A percentile compares a stretch with the other conserved stretches of the same genome.
Evolutionary conservation across 2,888 invertebrate genomes (phyloP).

Genomic region (Callyntrura sp.): DNA sequence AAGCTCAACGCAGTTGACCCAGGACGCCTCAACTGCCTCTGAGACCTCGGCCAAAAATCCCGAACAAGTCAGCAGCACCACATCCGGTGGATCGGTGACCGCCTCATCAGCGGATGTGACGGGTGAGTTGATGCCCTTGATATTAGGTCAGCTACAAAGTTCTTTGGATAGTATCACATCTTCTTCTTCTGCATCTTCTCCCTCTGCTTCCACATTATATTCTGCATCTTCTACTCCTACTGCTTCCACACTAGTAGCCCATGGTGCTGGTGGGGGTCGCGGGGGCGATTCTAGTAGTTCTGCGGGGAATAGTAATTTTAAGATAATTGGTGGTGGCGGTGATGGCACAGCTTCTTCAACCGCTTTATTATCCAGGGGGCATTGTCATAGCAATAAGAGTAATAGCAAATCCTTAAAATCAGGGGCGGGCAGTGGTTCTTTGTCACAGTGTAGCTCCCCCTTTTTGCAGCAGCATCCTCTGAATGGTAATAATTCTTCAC

Average conservation of each 20-base stretch:
- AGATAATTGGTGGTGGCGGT: slow-evolving; percentile 69
- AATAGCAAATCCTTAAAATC: background rate
- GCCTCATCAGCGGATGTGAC: slow-evolving; percentile 77
- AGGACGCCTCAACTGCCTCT: slow-evolving; percentile 61
- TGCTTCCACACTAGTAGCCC: background rate
- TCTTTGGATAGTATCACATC: slow-evolving; percentile 80
- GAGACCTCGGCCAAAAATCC: slow-evolving; percentile 34
- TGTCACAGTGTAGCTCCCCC: slow-evolving; percentile 8
- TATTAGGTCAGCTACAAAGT: slow-evolving; percentile 84
- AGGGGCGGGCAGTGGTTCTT: slow-evolving; percentile 48
- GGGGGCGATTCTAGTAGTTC: background rate
- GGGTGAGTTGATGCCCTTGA: slow-evolving; percentile 84
- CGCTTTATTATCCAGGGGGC: slow-evolving; percentile 66
- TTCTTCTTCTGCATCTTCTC: slow-evolving; percentile 45
- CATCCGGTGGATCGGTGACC: background rate
- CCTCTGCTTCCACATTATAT: slow-evolving; percentile 21
- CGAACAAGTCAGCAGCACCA: slow-evolving; percentile 7
- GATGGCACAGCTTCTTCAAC: slow-evolving; percentile 69
- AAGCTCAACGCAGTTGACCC: slow-evolving; percentile 69
- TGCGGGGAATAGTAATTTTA: background rate
- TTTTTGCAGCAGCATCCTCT: slow-evolving; percentile 37
- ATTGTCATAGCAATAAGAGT: slow-evolving; percentile 47
- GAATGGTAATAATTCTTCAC: slow-evolving; percentile 35
- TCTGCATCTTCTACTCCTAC: background rate
- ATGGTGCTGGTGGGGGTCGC: slow-evolving; percentile 22